Base-by-base conservation (phyloP, 2,113 vertebrate genomes). In the Danio rerio region DNA sequence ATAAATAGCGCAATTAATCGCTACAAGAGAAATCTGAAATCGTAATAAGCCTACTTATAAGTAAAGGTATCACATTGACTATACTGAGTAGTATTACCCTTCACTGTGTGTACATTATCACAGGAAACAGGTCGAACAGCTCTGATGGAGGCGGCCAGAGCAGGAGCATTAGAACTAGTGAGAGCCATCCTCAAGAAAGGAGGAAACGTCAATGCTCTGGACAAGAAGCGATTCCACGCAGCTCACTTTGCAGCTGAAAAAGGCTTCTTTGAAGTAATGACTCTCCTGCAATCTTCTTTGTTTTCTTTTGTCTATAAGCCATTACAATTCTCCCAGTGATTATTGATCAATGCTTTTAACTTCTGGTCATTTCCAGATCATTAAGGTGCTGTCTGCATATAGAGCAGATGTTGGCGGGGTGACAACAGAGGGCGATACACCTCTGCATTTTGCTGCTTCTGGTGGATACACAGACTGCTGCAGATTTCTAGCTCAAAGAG, bases 401-500 rank as follows among this genome's bases (percentile, higher is more conserved):
- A 90, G 90, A 10, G 96, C 94, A 86, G 94, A 98, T 45, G 43
- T 99, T 88, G 93, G 93, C 0, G 83, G 93, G 69, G 90, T 96
- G 42, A 94, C 92, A 47, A 85, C 92, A 81, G 93, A 95, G 20
- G 94, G 94, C 49, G 96, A 96, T 90, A 96, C 95, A 0, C 90
- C 97, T 0, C 93, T 99, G 80, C 98, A 99, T 87, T 96, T 95
- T 0, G 96, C 97, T 70, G 98, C 97, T 0, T 90, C 90, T 49
- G 92, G 93, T 2, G 98, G 97, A 42, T 93, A 94, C 82, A 82
- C 93, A 31, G 93, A 93, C 52, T 98, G 96, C 89, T 99, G 97
- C 94, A 96, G 88, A 86, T 99, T 98, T 83, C 89, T 99, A 89
- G 94, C 94, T 83, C 98, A 98, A 89, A 94, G 98, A 98, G 98